Base-by-base conservation (phyloP, 1,140 invertebrate genomes). In the Drosophila watanabei region DNA sequence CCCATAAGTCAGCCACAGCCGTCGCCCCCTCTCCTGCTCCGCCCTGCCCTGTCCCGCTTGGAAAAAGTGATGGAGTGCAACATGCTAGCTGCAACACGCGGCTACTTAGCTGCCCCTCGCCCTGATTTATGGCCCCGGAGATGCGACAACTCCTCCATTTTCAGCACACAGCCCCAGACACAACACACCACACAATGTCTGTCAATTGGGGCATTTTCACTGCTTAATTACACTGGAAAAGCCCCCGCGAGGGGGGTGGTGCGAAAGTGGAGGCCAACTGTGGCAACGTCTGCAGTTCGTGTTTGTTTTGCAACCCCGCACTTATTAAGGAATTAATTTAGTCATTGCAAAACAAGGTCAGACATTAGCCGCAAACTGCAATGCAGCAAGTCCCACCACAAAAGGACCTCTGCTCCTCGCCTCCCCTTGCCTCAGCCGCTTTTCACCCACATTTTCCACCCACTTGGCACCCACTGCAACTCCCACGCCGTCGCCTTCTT, bases 291-390 rank as follows among this genome's bases (percentile, higher is more conserved):
- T 90, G 87, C 86, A 80, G 75, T 90, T 90, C 85, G 85, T 89
- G 82, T 80, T 84, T 80, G 66, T 64, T 76, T 79, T 72, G 68
- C 65, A 76, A 46, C 58, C 58, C 54, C 54, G 71, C 82, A 82
- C 87, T 90, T 90, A 90, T 90, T 90, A 90, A 90, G 86, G 87
- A 90, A 90, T 90, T 90, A 90, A 90, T 90, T 90, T 90, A 90
- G 82, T 90, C 86, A 90, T 90, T 91, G 82, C 66, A 75, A 91
- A 91, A 91, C 89, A 91, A 91, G 88, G 88, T 91, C 88, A 91
- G 78, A 91, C 88, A 92, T 91, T 92, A 91, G 85, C 88, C 89
- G 80, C 81, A 85, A 91, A 88, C 88, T 91, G 88, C 88, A 91
- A 84, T 91, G 88, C 88, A 92, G 87, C 86, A 90, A 72, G 82